These are phyloP conservation scores for Alectoris magna DNA, from an alignment of 2,797 vertebrate genomes.

Conservation along the genomic window DNA sequence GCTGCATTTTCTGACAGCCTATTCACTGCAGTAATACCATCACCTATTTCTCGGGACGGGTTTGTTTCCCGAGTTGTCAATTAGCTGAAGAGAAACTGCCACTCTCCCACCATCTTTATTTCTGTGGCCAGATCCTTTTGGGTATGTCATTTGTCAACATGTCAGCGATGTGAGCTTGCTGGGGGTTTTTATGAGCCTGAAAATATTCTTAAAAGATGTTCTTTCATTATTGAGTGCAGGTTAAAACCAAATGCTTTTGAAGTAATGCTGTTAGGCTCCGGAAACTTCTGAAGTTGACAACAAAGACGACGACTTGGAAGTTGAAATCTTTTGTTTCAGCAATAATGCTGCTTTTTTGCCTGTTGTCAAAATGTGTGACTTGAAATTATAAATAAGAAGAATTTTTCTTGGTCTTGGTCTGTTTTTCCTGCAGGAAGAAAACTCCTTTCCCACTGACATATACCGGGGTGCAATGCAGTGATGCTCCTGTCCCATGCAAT, in stretches of 20 bases:
- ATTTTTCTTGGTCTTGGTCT: not conserved
- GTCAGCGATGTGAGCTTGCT: not conserved
- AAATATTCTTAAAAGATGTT: slow-evolving; percentile 53
- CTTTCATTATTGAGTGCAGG: slow-evolving; percentile 36
- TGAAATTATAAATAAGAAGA: not conserved
- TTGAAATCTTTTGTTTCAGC: slow-evolving; percentile 18
- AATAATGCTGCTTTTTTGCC: not conserved
- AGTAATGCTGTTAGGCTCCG: slow-evolving; percentile 37
- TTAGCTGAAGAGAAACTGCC: slow-evolving; percentile 56
- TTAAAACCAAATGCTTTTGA: slow-evolving; percentile 52
- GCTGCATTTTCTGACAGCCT: slow-evolving; percentile 30
- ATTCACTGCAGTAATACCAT: not conserved
- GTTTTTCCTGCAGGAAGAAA: not conserved
- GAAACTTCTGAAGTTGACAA: slow-evolving; percentile 41
- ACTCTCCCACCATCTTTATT: slow-evolving; percentile 20
- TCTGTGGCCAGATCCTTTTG: not conserved
- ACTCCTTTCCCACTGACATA: fast-evolving
- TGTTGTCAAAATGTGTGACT: not conserved
- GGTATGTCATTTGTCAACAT: slow-evolving; percentile 35
- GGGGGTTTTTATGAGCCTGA: slow-evolving; percentile 3
- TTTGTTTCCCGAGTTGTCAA: slow-evolving; percentile 64
- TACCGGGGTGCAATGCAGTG: not conserved
- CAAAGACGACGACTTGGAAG: not conserved
- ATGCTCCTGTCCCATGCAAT: not conserved
- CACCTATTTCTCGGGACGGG: slow-evolving; percentile 9